Evolutionary conservation across 2,797 vertebrate genomes (phyloP).

Genomic region (Anguilla megastoma): DNA sequence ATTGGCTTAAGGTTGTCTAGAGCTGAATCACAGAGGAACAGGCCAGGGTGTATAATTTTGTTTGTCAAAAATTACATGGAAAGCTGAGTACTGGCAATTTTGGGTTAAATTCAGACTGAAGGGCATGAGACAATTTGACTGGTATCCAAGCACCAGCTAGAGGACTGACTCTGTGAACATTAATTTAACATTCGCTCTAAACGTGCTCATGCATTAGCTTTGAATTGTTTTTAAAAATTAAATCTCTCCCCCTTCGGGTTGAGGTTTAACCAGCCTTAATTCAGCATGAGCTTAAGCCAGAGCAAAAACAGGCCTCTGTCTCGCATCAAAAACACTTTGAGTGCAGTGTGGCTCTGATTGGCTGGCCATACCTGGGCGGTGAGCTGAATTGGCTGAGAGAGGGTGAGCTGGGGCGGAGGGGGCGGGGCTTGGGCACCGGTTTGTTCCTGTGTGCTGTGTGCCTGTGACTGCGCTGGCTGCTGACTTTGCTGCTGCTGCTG

Average conservation of each 20-base stretch:
- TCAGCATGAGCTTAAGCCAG: background rate
- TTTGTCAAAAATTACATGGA: background rate
- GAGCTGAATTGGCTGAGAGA: constrained; percentile 92
- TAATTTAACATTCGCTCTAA: background rate
- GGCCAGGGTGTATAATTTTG: background rate
- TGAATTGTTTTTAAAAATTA: background rate
- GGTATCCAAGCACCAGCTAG: background rate
- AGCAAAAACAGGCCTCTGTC: constrained; percentile 38
- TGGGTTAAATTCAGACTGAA: background rate
- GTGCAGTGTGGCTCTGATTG: constrained; percentile 35
- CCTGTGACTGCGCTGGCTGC: constrained; percentile 69
- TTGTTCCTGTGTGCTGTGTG: constrained; percentile 77
- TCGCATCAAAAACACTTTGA: constrained; percentile 32
- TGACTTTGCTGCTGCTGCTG: constrained; percentile 70
- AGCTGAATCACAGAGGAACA: background rate
- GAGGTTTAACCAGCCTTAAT: background rate
- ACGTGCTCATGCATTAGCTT: background rate
- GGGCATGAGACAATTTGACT: background rate
- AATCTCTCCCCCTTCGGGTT: background rate
- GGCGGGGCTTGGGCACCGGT: constrained; percentile 67
- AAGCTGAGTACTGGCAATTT: background rate
- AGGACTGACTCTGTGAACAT: background rate
- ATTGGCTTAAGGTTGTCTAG: background rate
- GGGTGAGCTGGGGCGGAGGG: constrained; percentile 82
- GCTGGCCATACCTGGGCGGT: constrained; percentile 84